Evolutionary conservation across 2,113 vertebrate genomes (phyloP).

Genomic region (Zosterops hypoxanthus): DNA sequence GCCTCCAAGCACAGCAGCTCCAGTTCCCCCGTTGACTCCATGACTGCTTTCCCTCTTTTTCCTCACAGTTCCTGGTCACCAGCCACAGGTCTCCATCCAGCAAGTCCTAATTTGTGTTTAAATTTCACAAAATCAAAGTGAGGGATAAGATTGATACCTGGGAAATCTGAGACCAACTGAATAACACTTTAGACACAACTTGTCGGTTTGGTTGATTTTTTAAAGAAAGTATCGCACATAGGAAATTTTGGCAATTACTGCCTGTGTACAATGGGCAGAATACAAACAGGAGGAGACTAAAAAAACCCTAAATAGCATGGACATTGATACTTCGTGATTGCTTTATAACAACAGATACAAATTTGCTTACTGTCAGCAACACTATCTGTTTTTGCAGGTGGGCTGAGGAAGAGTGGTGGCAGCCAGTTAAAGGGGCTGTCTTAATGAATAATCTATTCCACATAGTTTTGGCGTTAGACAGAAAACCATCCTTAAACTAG

Average conservation of each 20-base stretch:
- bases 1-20: background rate
- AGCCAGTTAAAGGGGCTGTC: background rate
- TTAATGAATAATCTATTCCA: background rate
- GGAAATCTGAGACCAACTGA: background rate
- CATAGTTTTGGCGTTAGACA: background rate
- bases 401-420: background rate
- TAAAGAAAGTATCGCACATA: background rate
- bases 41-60: background rate
- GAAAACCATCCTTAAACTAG: background rate
- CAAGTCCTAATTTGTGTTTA: background rate
- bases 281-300: background rate
- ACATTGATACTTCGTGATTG: background rate
- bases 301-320: background rate
- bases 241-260: background rate
- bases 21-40: fast-evolving
- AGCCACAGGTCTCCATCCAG: background rate
- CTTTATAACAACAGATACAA: background rate
- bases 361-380: background rate
- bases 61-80: background rate
- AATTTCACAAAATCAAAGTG: background rate
- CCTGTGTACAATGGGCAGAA: background rate
- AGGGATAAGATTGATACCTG: background rate
- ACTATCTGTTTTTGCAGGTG: background rate
- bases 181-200: background rate
- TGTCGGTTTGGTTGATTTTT: background rate